phyloP scores from a whole-genome alignment of 2,888 invertebrate species.

The Andricus quercusramuli region DNA sequence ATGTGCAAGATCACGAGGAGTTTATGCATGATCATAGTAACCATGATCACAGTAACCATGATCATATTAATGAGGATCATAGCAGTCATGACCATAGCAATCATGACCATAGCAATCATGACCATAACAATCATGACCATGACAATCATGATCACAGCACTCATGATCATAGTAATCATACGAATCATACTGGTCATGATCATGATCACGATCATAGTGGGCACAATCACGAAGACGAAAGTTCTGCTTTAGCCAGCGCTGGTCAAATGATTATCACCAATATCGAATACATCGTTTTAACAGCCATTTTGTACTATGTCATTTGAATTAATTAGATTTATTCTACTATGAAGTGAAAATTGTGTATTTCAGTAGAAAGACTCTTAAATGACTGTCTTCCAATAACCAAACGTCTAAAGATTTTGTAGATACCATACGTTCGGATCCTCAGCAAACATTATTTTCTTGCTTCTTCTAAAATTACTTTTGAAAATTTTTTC shows the following conservation, averaged over 20 bases:
- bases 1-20: slow-evolving; percentile 49
- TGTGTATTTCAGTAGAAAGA: slow-evolving; percentile 11
- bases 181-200: slow-evolving; percentile 7
- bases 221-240: slow-evolving; percentile 48
- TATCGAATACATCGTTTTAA: slow-evolving; percentile 68
- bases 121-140: slow-evolving; percentile 48
- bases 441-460: background rate
- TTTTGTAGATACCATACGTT: background rate
- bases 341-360: slow-evolving; percentile 31
- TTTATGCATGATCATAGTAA: slow-evolving; percentile 47
- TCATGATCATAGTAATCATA: slow-evolving; percentile 45
- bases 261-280: slow-evolving; percentile 68
- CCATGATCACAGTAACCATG: slow-evolving; percentile 48
- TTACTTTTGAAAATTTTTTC: no score
- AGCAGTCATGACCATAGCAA: slow-evolving; percentile 43
- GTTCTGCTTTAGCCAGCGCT: slow-evolving; percentile 59
- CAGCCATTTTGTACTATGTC: slow-evolving; percentile 66
- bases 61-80: slow-evolving; percentile 44
- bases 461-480: background rate
- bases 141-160: slow-evolving; percentile 42
- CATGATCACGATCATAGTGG: slow-evolving; percentile 47
- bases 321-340: slow-evolving; percentile 59
- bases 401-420: background rate
- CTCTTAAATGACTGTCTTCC: slow-evolving; percentile 14
- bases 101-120: slow-evolving; percentile 47